Evolutionary conservation across 1,140 invertebrate genomes (phyloP), one percentile per base, ranked within the genome.

Genomic region (Nomia melanderi): DNA sequence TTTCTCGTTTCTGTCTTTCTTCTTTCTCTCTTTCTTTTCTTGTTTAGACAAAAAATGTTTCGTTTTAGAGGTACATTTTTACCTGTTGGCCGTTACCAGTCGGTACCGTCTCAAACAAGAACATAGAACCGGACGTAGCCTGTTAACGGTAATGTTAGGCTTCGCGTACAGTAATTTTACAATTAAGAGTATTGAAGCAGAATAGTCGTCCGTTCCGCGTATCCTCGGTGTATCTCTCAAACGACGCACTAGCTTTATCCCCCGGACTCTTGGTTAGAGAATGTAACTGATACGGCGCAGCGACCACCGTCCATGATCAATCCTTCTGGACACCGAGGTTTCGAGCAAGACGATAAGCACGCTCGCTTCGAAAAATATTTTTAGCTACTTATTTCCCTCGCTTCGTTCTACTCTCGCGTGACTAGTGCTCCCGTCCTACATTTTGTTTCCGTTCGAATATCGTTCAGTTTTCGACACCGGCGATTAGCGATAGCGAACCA

Each of bases 161-260:
- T 41, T 70, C 44, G 53, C 31, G 60, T 25, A 50, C 56, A 33
- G 59, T 81, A 89, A 89, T 90, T 89, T 88, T 87, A 50, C 79
- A 88, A 88, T 90, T 88, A 83, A 81, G 70, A 60, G 82, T 81
- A 86, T 89, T 87, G 80, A 79, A 86, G 76, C 53, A 79, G 65
- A 84, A 39, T 65, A 66, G 54, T 27, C 41, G 41, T 36, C 54
- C 4, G 27, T 20, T 47, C 25, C 54, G 33, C 17, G 20, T 36
- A 23, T 25, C 11, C 20, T 47, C 20, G 23, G 27, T 44, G 12
- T 25, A 63, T 50, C n/a, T 8, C 17, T 31, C 59, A 23, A 75
- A 47, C 39, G n/a, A 20, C 17, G 54, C 65, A 27, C n/a, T 76
- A 36, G 60, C n/a, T 6, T 69, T 75, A n/a, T 27, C 23, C 17